Evolutionary conservation across 2,797 vertebrate genomes (phyloP).

Genomic region (Sciaenops ocellatus): DNA sequence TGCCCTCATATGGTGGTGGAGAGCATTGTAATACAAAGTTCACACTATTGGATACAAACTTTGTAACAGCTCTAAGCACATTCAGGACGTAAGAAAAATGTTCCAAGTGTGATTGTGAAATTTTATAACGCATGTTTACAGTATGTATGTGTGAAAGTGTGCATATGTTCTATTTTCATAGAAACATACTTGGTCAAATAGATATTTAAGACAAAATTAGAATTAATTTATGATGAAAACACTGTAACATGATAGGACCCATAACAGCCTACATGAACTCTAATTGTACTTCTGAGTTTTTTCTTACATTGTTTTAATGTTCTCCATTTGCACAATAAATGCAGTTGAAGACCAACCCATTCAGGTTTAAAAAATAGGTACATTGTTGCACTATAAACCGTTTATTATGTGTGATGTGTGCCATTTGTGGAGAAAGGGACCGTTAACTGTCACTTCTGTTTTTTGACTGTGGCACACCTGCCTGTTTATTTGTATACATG

Average conservation of each 20-base stretch:
- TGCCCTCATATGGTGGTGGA: slow-evolving; percentile 13
- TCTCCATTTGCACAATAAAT: slow-evolving; percentile 5
- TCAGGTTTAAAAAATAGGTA: slow-evolving; percentile 15
- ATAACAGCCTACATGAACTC: neutral
- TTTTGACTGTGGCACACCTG: slow-evolving; percentile 6
- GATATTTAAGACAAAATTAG: neutral
- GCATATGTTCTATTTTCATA: neutral
- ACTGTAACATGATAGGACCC: slow-evolving; percentile 10
- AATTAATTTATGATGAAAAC: slow-evolving; percentile 23
- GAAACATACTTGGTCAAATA: neutral
- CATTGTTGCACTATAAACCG: slow-evolving; percentile 33
- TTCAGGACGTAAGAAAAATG: slow-evolving; percentile 8
- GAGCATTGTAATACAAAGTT: slow-evolving; percentile 48
- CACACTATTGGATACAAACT: slow-evolving; percentile 26
- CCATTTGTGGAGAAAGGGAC: slow-evolving; percentile 18
- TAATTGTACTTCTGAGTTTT: neutral
- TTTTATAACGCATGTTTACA: slow-evolving; percentile 13
- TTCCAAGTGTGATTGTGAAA: neutral
- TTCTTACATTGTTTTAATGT: slow-evolving; percentile 15
- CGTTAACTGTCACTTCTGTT: slow-evolving; percentile 31
- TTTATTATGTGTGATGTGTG: neutral
- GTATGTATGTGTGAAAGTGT: slow-evolving; percentile 5
- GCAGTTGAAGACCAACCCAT: neutral
- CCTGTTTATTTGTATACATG: neutral
- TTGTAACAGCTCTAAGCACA: slow-evolving; percentile 23